A percentile compares a stretch with the other conserved stretches of the same genome.
Conservation (phyloP, 2,113 vertebrate genomes). For the Gambusia affinis region DNA sequence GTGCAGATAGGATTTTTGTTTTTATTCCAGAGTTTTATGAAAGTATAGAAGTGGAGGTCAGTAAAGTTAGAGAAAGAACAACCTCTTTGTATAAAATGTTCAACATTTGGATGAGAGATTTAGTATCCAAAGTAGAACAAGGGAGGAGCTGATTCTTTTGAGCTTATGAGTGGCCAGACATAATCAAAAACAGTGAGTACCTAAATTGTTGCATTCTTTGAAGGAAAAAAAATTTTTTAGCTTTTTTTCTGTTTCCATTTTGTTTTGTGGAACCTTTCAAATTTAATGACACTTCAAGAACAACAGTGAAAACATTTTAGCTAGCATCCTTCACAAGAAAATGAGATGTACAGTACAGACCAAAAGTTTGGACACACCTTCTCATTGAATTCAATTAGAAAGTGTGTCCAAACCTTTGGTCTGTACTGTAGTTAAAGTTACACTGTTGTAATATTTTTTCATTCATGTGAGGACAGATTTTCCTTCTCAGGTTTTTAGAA, state of each 20-base stretch:
- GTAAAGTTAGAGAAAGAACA: slow-evolving; percentile 1
- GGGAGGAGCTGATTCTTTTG: background rate
- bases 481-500: background rate
- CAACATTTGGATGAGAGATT: slow-evolving; percentile 11
- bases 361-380: too few species aligned
- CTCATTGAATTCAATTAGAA: too few species aligned
- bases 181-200: background rate
- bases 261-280: background rate
- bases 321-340: background rate
- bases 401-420: too few species aligned
- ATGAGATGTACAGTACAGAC: background rate
- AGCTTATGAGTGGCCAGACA: background rate
- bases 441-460: background rate
- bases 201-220: background rate
- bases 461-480: background rate
- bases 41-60: slow-evolving; percentile 16
- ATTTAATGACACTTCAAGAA: background rate
- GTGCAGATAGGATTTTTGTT: slow-evolving; percentile 23
- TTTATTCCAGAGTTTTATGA: slow-evolving; percentile 9
- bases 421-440: too few species aligned
- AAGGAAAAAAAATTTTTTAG: too few species aligned
- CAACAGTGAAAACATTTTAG: background rate
- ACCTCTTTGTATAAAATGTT: slow-evolving; percentile 11
- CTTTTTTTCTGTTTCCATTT: background rate
- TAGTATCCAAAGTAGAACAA: background rate